Base-by-base conservation (phyloP, 2,888 invertebrate species). In the Habroteleia sp. region DNA sequence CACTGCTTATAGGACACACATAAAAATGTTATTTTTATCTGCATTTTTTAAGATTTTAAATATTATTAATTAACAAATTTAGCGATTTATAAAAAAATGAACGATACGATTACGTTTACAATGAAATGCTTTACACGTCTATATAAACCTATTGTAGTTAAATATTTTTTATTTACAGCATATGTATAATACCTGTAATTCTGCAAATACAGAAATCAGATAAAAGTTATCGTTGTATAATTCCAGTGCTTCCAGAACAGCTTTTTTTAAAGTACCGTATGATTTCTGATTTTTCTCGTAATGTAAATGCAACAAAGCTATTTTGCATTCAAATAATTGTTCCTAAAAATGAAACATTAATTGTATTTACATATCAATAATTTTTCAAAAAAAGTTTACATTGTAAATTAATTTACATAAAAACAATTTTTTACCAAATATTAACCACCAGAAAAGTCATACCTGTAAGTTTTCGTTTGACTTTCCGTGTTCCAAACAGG, bases 201-300 rank as follows among this genome's bases (percentile, higher is more conserved):
- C 89, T n/a, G 90, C 89, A 63, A 90, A 84, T 10, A 90, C 85
- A 23, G 91, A 89, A 16, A 93, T 83, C 4, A 93, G 82, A 65
- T 89, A 90, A 48, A 92, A 86, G 85, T 93, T 93, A 69, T 91
- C 90, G 0, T 93, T 92, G 83, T 90, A 93, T 20, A 88, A 41
- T 3, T 79, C 41, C 63, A 87, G 78, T 54, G 82, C 82, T 46
- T 72, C 66, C 13, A 77, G 65, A 11, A 86, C n/a, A 37, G 74
- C 77, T 14, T 77, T 50, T 56, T 77, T 79, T 17, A 85, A 74
- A 39, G 37, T 16, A 17, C 33, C 10, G 2, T 11, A 4, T 2
- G 14, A 35, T 3, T 78, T 62, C 7, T 52, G 46, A 14, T 44
- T 65, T 68, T 72, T 77, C 42, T 82, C 78, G 37, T 62, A 52